Evolutionary conservation across 2,113 vertebrate genomes (phyloP).

Genomic region (Progne subis): DNA sequence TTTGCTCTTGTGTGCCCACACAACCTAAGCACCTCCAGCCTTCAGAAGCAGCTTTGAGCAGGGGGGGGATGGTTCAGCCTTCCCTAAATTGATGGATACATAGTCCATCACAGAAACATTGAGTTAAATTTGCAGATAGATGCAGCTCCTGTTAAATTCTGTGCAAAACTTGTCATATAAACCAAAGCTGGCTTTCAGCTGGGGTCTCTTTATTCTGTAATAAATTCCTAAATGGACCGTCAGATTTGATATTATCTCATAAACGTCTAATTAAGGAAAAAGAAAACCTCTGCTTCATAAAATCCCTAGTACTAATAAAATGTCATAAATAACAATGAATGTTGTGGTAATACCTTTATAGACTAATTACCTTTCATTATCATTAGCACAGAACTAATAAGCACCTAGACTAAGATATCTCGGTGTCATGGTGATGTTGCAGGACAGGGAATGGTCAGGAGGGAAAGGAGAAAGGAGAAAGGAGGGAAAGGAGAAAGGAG

Average conservation of each 20-base stretch:
- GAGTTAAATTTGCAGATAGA: not conserved
- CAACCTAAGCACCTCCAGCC: not conserved
- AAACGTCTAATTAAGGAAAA: constrained; percentile 33
- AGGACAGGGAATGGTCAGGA: not conserved
- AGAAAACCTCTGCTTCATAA: not conserved
- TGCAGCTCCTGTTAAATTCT: not conserved
- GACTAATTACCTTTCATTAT: constrained; percentile 50
- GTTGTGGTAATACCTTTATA: constrained; percentile 19
- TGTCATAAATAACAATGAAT: not conserved
- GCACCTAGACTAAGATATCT: not conserved
- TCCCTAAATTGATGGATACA: not conserved
- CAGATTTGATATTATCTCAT: constrained; percentile 28
- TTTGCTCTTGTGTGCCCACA: not conserved
- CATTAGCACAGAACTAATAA: constrained; percentile 24
- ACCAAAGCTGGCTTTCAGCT: constrained; percentile 5
- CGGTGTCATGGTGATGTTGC: rapidly evolving
- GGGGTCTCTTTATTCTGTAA: constrained; percentile 44
- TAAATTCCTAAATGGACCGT: constrained; percentile 25
- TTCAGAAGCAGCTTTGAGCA: not conserved
- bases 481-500: not conserved
- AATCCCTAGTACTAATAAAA: constrained; percentile 33
- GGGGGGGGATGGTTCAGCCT: not conserved
- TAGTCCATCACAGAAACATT: not conserved
- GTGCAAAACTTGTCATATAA: not conserved
- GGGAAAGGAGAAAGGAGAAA: not conserved